phyloP scores from a whole-genome alignment of 2,888 invertebrate genomes.

The Brachyptera risi region DNA sequence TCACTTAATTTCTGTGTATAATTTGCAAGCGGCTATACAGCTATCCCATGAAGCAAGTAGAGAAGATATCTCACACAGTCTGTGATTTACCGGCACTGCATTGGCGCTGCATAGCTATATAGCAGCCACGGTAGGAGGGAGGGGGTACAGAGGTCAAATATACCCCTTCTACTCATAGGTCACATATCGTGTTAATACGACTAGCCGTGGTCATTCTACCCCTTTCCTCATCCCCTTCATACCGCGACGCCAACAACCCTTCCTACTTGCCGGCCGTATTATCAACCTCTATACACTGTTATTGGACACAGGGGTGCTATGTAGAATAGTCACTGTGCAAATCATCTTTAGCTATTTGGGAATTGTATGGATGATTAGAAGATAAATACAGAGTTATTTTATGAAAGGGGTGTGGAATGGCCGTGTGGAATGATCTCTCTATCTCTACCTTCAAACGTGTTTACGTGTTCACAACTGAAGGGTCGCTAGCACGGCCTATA shows the following conservation, averaged over 20 bases:
- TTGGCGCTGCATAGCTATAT: neutral
- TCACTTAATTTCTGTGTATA: too few relatives aligned
- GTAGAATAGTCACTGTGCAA: neutral
- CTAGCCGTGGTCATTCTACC: constrained; percentile 17
- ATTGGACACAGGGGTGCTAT: constrained; percentile 12
- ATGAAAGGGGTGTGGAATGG: neutral
- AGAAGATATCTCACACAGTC: too few relatives aligned
- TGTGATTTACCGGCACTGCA: constrained; percentile 18
- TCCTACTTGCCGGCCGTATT: neutral
- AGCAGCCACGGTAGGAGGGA: neutral
- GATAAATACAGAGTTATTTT: neutral
- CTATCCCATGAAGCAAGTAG: too few relatives aligned
- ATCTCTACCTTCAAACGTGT: too few relatives aligned
- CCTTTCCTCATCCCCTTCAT: neutral
- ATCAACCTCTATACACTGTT: neutral
- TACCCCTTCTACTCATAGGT: constrained; percentile 1
- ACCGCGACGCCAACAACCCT: constrained; percentile 1
- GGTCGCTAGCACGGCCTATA: too few relatives aligned
- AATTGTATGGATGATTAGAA: too few relatives aligned
- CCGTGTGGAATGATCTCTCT: neutral
- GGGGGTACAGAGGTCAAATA: constrained; percentile 14
- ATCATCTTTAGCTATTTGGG: constrained; percentile 6
- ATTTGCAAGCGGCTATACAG: too few relatives aligned
- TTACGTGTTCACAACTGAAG: too few relatives aligned
- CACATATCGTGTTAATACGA: constrained; percentile 21